Base-by-base conservation (phyloP, 1,140 invertebrate species). In the Bombus difficillimus region DNA sequence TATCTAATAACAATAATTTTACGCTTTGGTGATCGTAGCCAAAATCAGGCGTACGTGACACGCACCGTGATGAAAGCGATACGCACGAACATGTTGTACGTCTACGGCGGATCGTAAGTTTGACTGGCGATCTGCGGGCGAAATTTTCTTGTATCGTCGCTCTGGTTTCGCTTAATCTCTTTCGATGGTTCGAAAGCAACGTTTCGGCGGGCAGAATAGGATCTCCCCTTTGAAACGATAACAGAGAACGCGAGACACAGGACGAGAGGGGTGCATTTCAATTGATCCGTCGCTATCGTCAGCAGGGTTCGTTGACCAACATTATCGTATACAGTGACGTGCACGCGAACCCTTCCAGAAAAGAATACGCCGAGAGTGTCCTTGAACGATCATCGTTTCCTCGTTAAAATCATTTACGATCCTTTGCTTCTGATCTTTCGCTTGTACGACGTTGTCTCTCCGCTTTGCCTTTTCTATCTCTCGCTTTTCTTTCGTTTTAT, bases 181-280 rank as follows among this genome's bases (percentile, higher is more conserved):
- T 43, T 34, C 34, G 25, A 84, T 34, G 32, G 6, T 53, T 4
- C 1, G 57, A 22, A 37, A 32, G 47, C 4, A 18, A 59, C 68
- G n/a, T 85, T 85, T 81, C 53, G 75, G 22, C 41, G 18, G 83
- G 69, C 76, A 69, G 82, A 88, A 81, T 83, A n/a, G 59, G 71
- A 59, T 53, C 62, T 69, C 69, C 77, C 72, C 73, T 69, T 88
- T 72, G 83, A 62, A 86, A 86, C 73, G 88, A 83, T 88, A 88
- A 88, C 73, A 37, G 25, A 57, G 32, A 18, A 66, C 62, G 71
- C 18, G 59, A 68, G 74, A 71, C 62, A 76, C 75, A 59, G 73
- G 57, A 72, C 62, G 53, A 66, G 78, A 90, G 81, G 89, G 89
- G 88, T 90, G 88, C 86, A 90, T 90, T 90, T 90, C 89, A 88